Base-by-base conservation (phyloP, 2,888 invertebrate species). In the Papilio elwesi region DNA sequence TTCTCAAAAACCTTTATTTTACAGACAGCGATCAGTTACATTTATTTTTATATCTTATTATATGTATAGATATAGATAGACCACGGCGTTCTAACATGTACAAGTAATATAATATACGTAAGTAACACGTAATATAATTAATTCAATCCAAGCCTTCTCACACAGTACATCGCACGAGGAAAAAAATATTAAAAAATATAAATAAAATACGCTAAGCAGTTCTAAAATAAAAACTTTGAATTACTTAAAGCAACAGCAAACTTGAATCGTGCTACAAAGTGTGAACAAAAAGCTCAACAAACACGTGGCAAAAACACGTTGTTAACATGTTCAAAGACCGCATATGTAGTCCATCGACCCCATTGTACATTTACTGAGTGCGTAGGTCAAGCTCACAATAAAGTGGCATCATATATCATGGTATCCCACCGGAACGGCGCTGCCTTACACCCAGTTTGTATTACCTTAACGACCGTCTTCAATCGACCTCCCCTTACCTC, bases 401-500 rank as follows among this genome's bases (percentile, higher is more conserved):
- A 81, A 81, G 83, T 85, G 83, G 83, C 83, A 81, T 85, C 91
- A 83, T 89, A 85, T 91, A 81, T 90, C 91, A 85, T 78, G 84
- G 80, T 77, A 84, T 82, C 83, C 84, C 87, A 90, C 90, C 91
- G 91, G 91, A 91, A 91, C 91, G 90, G 64, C 83, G 85, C 87
- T 86, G 84, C 88, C 86, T 86, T 85, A 82, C 85, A 86, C 83
- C 81, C 81, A 86, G 87, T 83, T 83, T 84, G 81, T 82, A 82
- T 90, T 88, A 88, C 89, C 81, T 76, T 74, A 75, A 70, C 49
- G 63, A 79, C 90, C 85, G 84, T 9, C 71, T 9, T 78, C 77
- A 62, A 71, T 49, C 79, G 84, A 83, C 73, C 83, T 74, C 52
- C 76, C 67, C 64, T 70, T 6, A 47, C 52, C 59, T 62, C 70